Base-by-base conservation (phyloP, 2,888 invertebrate genomes). In the Polia nebulosa region DNA sequence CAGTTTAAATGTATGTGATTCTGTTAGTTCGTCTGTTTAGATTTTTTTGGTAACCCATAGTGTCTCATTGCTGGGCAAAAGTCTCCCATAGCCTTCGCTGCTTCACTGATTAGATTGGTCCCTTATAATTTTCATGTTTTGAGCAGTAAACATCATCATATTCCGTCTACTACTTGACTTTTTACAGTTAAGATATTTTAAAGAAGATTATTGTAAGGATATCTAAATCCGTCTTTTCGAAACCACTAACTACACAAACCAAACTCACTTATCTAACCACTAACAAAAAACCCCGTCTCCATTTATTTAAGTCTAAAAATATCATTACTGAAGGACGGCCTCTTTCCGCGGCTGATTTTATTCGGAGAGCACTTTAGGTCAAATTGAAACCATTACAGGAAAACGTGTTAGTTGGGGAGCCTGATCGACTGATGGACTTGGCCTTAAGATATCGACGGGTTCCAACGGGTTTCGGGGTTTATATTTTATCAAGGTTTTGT, bases 351-450 rank as follows among this genome's bases (percentile, higher is more conserved):
- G 80, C 80, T 85, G 83, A 87, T 87, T 87, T 84, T 83, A 83
- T 87, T 82, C 77, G 83, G 73, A 83, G 82, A 89, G 81, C 87
- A 89, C 89, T 92, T 88, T 86, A 81, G 84, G 83, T 87, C 87
- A 89, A 92, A 91, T 91, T 89, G 91, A 88, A 89, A 86, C 88
- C 91, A 90, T 91, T 90, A 88, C 79, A 82, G 80, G 79, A 76
- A 85, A 88, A 90, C 89, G 89, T 90, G 90, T 88, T 90, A 87
- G 87, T 86, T 82, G 85, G 84, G 80, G 77, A 85, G 84, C 72
- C 78, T 77, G 80, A 83, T 80, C 82, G 81, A 85, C 85, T 85
- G 84, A 88, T 79, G 85, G 85, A 63, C 81, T 67, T 36, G 49
- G 61, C 52, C 44, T 47, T 45, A 53, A 60, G 60, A 61, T 62